Conservation (phyloP, 2,888 invertebrate species). For the Helobdella robusta region DNA sequence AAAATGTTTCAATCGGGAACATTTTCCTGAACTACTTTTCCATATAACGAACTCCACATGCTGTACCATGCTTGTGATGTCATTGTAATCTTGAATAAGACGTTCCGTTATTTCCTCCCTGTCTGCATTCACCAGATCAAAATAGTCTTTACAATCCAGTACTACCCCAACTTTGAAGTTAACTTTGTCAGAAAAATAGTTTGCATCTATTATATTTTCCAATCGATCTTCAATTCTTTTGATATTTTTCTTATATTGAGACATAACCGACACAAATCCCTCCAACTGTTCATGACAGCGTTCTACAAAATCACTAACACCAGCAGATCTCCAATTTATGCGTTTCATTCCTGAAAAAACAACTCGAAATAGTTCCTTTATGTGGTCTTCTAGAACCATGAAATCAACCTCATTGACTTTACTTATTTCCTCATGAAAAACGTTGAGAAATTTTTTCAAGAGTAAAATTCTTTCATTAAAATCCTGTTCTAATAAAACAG, state of each 20-base stretch:
- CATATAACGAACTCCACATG: constrained; percentile 76
- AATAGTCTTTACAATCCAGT: constrained; percentile 56
- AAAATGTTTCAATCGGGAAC: constrained; percentile 64
- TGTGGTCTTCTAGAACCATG: constrained; percentile 50
- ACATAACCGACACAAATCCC: constrained; percentile 43
- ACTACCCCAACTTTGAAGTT: constrained; percentile 41
- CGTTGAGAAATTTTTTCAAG: constrained; percentile 46
- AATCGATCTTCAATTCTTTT: constrained; percentile 47
- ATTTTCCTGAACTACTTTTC: constrained; percentile 67
- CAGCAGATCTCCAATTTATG: constrained; percentile 75
- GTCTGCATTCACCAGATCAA: constrained; percentile 61
- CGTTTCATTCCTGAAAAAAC: constrained; percentile 68
- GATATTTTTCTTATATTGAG: constrained; percentile 51
- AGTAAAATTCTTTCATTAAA: constrained; percentile 49
- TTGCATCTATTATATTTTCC: constrained; percentile 43
- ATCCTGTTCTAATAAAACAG: constrained; percentile 50
- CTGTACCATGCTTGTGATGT: constrained; percentile 69
- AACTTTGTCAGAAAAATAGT: constrained; percentile 46
- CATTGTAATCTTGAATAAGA: constrained; percentile 66
- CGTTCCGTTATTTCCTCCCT: constrained; percentile 61
- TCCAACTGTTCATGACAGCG: constrained; percentile 53
- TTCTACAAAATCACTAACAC: constrained; percentile 65
- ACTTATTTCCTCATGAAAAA: constrained; percentile 56
- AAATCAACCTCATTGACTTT: constrained; percentile 66
- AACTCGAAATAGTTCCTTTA: constrained; percentile 44